Evolutionary conservation across 2,888 invertebrate genomes (phyloP).

Genomic region (Cataglyphis altisquamis): DNA sequence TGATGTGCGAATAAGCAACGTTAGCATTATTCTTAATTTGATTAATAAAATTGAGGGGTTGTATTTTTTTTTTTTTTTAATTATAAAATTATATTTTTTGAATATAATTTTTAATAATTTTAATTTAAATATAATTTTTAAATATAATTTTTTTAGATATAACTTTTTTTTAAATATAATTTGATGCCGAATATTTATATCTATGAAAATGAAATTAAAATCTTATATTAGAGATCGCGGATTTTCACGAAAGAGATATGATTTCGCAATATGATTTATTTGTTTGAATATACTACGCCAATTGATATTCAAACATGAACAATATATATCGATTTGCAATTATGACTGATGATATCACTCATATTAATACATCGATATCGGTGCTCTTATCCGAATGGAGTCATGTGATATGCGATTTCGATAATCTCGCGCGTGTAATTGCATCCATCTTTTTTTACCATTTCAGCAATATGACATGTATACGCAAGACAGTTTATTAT

Average conservation of each 20-base stretch:
- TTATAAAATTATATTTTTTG: neutral
- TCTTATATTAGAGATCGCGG: neutral
- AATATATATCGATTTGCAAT: conserved; percentile 38
- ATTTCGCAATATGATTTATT: conserved; percentile 34
- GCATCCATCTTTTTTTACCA: conserved; percentile 9
- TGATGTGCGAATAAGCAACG: neutral
- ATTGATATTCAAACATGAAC: conserved; percentile 40
- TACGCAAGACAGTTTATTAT: neutral
- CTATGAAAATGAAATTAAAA: neutral
- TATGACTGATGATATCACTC: conserved; percentile 63
- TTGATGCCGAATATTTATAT: neutral
- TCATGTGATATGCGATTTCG: conserved; percentile 9
- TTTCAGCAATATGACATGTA: conserved; percentile 3
- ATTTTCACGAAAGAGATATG: conserved; percentile 26
- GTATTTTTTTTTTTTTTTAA: neutral
- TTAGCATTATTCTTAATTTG: neutral
- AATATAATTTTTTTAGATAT: too few species aligned
- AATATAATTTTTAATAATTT: neutral
- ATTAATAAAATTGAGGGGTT: neutral
- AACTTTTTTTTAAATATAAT: neutral
- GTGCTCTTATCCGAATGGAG: conserved; percentile 48
- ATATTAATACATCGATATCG: conserved; percentile 67
- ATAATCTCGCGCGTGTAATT: conserved; percentile 5
- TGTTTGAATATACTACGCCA: conserved; percentile 25
- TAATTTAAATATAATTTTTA: too few species aligned